These are phyloP conservation scores for Leptestheria dahalacensis DNA, from an alignment of 1,140 invertebrate genomes.

Conservation along the genomic window DNA sequence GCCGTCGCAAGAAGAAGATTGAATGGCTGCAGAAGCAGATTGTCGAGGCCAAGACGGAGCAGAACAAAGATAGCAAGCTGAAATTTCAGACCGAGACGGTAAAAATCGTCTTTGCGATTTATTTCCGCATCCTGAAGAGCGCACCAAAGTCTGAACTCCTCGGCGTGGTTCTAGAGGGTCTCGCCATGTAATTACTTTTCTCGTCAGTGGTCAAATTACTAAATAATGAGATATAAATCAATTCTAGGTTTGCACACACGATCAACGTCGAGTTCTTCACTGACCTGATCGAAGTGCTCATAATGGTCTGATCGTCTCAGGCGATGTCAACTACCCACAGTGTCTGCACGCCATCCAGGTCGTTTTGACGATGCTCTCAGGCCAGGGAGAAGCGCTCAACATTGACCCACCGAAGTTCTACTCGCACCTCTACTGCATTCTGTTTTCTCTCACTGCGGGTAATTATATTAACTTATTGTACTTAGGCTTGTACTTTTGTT, in stretches of 20 bases:
- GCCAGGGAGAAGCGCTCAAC: constrained; percentile 69
- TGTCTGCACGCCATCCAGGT: constrained; percentile 72
- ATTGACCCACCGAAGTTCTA: constrained; percentile 58
- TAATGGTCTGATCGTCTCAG: constrained; percentile 49
- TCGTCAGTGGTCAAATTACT: no score
- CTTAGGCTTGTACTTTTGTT: no score
- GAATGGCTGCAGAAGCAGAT: constrained; percentile 76
- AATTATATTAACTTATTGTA: no score
- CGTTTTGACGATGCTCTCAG: constrained; percentile 74
- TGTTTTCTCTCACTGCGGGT: constrained; percentile 38
- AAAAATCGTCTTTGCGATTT: constrained; percentile 79
- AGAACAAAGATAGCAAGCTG: constrained; percentile 60
- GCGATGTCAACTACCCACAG: no score
- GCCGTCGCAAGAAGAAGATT: constrained; percentile 46
- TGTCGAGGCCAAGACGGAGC: constrained; percentile 76
- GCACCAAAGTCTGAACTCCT: constrained; percentile 53
- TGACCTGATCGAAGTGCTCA: constrained; percentile 73
- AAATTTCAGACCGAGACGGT: constrained; percentile 78
- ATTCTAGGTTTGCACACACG: constrained; percentile 80
- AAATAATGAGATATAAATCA: no score
- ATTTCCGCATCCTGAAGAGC: constrained; percentile 81
- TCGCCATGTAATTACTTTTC: no score
- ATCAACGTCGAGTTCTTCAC: constrained; percentile 93
- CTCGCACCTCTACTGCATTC: constrained; percentile 58
- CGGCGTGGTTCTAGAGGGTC: constrained; percentile 58